Percentiles rank a stretch among this genome's conserved stretches.
These are phyloP conservation scores for Hypotaenidia philippensis DNA, from an alignment of 2,797 vertebrate genomes.

Conservation along the genomic window DNA sequence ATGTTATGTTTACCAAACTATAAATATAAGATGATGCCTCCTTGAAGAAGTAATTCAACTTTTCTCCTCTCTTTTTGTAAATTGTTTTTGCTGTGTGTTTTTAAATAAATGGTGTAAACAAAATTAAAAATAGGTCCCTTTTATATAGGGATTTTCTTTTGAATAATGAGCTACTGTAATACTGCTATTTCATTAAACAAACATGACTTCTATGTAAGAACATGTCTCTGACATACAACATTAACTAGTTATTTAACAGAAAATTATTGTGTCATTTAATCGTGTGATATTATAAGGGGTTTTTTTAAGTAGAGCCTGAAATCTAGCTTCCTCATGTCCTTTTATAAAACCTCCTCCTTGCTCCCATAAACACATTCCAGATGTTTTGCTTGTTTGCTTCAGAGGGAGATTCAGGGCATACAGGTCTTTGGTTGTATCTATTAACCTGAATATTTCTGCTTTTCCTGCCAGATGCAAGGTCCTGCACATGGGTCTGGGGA, in stretches of 20 bases:
- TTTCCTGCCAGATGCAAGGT: not conserved
- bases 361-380: not conserved
- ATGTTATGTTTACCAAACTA: slow-evolving; percentile 53
- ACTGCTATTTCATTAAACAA: not conserved
- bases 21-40: slow-evolving; percentile 25
- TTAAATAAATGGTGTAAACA: not conserved
- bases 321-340: not conserved
- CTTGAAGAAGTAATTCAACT: slow-evolving; percentile 37
- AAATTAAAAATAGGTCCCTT: not conserved
- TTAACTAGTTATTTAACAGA: not conserved
- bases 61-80: slow-evolving; percentile 23
- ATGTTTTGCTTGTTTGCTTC: not conserved
- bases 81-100: slow-evolving; percentile 6
- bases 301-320: not conserved
- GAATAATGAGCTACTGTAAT: not conserved
- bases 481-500: too few relatives aligned
- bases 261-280: not conserved
- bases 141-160: not conserved
- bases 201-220: not conserved
- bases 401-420: not conserved
- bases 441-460: not conserved
- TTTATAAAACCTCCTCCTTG: not conserved
- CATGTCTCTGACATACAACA: not conserved
- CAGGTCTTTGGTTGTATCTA: not conserved
- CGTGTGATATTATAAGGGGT: not conserved